A percentile compares a stretch with the other conserved stretches of the same genome.
phyloP scores from a whole-genome alignment of 2,888 invertebrate species.

The Lepidochitona cinerea region DNA sequence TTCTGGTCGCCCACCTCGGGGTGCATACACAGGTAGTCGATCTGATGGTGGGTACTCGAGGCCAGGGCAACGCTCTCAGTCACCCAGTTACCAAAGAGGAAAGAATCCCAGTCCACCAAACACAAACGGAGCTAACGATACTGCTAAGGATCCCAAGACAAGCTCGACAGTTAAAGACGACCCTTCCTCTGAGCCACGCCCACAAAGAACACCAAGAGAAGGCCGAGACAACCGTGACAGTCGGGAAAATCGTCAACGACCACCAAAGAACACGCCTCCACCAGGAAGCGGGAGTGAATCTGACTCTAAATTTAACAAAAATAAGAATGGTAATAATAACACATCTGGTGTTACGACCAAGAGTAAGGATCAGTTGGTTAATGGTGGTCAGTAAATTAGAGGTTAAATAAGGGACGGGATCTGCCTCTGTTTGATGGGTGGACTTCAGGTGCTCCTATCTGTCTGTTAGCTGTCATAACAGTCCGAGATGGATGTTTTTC shows the following conservation, averaged over 20 bases:
- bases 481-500: no score
- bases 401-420: no score
- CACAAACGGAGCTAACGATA: background rate
- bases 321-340: slow-evolving; percentile 34
- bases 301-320: slow-evolving; percentile 47
- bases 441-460: no score
- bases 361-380: slow-evolving; percentile 53
- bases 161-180: background rate
- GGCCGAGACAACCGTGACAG: background rate
- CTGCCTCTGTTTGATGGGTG: no score
- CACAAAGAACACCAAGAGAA: background rate
- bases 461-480: no score
- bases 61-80: background rate
- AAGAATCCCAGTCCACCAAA: background rate
- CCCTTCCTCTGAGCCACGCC: background rate
- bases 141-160: background rate
- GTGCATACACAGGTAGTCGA: background rate
- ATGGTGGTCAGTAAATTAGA: slow-evolving; percentile 46
- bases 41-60: background rate
- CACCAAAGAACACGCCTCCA: background rate
- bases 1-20: background rate
- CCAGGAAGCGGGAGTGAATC: slow-evolving; percentile 48
- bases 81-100: background rate
- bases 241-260: background rate
- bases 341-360: no score